These are phyloP conservation scores for Thecocarcelia acutangulata DNA, from an alignment of 2,888 invertebrate species.

Conservation along the genomic window DNA sequence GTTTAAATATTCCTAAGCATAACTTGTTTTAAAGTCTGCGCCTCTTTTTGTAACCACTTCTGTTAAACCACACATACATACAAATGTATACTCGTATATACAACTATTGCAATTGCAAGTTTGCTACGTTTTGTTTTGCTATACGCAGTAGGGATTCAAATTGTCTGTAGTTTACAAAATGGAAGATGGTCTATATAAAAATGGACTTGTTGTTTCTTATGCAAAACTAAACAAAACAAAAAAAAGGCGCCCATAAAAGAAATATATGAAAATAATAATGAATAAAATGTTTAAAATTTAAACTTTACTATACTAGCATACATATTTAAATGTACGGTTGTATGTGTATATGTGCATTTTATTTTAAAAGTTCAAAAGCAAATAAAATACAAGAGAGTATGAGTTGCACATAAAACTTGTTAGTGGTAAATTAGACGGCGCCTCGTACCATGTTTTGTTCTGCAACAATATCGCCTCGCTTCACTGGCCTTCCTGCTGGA, in stretches of 20 bases:
- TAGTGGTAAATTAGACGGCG: constrained; percentile 79
- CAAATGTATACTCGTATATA: neutral
- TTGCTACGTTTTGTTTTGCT: constrained; percentile 41
- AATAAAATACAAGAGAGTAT: constrained; percentile 20
- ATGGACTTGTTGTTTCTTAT: constrained; percentile 59
- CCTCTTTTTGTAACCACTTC: constrained; percentile 12
- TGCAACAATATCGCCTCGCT: constrained; percentile 48
- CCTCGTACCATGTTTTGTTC: constrained; percentile 77
- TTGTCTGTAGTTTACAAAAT: constrained; percentile 70
- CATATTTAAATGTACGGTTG: too few species aligned
- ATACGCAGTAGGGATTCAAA: constrained; percentile 48
- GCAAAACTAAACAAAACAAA: neutral
- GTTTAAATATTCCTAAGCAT: too few species aligned
- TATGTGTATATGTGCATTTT: too few species aligned
- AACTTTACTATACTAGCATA: too few species aligned
- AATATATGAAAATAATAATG: constrained; percentile 63
- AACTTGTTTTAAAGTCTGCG: neutral
- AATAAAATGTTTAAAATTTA: constrained; percentile 50
- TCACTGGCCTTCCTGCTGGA: constrained; percentile 8
- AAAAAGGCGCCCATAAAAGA: neutral
- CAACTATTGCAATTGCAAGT: neutral
- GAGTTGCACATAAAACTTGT: constrained; percentile 50
- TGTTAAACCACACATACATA: constrained; percentile 2
- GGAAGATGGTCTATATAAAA: constrained; percentile 72
- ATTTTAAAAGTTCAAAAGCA: neutral